These are phyloP conservation scores for Blastomussa wellsi DNA, from an alignment of 92 coral and sea anemone genomes.

Conservation along the genomic window DNA sequence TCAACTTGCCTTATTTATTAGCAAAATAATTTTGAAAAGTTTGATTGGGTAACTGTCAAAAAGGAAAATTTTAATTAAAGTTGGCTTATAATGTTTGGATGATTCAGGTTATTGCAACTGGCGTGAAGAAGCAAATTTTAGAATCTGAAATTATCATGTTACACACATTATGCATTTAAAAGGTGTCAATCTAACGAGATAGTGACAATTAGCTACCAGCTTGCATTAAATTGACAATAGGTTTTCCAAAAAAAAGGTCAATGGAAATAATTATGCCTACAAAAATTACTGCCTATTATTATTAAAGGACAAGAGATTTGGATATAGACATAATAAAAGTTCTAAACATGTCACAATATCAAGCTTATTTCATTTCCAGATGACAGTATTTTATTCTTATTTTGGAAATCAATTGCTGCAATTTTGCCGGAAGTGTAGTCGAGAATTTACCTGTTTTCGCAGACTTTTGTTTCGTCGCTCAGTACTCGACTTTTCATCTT, in stretches of 20 bases:
- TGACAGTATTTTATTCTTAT: neutral
- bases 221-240: neutral
- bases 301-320: neutral
- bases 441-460: conserved; percentile 83
- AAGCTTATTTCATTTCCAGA: neutral
- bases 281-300: too few species aligned
- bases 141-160: neutral
- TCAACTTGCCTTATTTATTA: neutral
- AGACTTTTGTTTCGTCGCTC: conserved; percentile 93
- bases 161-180: neutral
- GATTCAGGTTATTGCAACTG: conserved; percentile 1
- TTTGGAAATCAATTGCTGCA: neutral
- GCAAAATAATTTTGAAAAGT: neutral
- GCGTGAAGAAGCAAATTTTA: neutral
- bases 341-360: neutral
- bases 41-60: neutral
- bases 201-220: neutral
- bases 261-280: neutral
- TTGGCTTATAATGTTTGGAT: neutral
- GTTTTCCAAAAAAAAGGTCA: neutral
- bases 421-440: conserved; percentile 15
- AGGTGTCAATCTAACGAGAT: conserved; percentile 2
- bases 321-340: neutral
- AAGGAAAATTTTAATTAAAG: conserved; percentile 9
- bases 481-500: conserved; percentile 83